Evolutionary conservation across 2,888 invertebrate genomes (phyloP), one percentile per base, ranked within the genome.

Genomic region (Hypomecis punctinalis): DNA sequence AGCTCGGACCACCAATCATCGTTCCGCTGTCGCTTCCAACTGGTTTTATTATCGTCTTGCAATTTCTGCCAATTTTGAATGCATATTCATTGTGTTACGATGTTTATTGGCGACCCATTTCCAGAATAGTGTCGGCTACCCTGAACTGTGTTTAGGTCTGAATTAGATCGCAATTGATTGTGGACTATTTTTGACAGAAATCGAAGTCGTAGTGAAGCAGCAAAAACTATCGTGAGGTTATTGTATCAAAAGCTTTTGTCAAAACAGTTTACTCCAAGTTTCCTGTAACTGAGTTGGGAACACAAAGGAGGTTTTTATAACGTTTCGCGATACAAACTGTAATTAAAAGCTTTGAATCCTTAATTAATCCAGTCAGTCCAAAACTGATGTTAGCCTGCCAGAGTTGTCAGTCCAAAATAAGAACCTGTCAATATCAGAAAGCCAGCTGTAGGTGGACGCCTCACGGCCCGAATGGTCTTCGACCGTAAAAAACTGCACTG

Each of bases 61-160:
- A 69, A 71, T 72, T 68, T 71, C 62, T 66, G 66, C 63, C 67
- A 69, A 72, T 69, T 69, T 66, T 43, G 58, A 60, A 68, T 68
- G 68, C 71, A 70, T 63, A 67, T 63, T 66, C 63, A 68, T 64
- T 63, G 61, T 61, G 58, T 63, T 68, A 60, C 40, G 61, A 67
- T 67, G 66, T 68, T 70, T 69, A 70, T 69, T 67, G 61, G 54
- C 58, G 73, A 68, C 71, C 71, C 64, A 73, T 66, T 73, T 73
- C 13, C 48, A 45, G 45, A 64, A 57, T 55, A 46, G 66, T 67
- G 63, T 60, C 67, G 60, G 61, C 52, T 54, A 51, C 39, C 40
- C 49, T 69, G 67, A 60, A 71, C 62, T 58, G 45, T 59, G 37
- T 65, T 53, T 48, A 48, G 57, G 37, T 45, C 37, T 45, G 55